Conservation (phyloP, 2,797 vertebrate genomes). For the Cyclopterus lumpus region DNA sequence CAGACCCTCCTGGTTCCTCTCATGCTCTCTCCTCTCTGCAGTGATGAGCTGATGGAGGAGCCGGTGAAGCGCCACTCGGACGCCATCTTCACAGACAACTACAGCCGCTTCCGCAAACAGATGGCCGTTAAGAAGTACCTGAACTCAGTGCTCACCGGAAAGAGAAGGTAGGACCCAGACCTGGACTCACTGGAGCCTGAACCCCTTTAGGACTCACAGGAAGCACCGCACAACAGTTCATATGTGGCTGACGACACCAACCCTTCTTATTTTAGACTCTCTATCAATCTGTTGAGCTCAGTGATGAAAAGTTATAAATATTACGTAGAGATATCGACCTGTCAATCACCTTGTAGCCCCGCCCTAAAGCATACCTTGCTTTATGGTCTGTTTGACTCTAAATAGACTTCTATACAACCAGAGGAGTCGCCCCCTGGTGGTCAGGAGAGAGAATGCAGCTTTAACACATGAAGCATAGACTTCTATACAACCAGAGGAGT, state of each 20-base stretch:
- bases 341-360: too few species aligned
- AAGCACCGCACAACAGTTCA: neutral
- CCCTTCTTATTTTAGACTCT: too few species aligned
- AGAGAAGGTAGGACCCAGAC: slow-evolving; percentile 87
- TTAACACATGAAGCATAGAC: too few species aligned
- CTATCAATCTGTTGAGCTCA: too few species aligned
- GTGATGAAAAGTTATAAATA: too few species aligned
- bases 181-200: neutral
- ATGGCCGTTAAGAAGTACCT: slow-evolving; percentile 98
- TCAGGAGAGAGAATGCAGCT: too few species aligned
- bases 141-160: slow-evolving; percentile 93
- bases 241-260: neutral
- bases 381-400: too few species aligned
- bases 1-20: neutral
- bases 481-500: too few species aligned
- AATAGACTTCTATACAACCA: too few species aligned
- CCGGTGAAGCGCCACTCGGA: slow-evolving; percentile 95
- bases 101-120: slow-evolving; percentile 95
- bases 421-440: too few species aligned
- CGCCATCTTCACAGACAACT: slow-evolving; percentile 96
- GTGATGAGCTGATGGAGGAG: slow-evolving; percentile 87
- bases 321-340: too few species aligned
- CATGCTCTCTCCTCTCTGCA: slow-evolving; percentile 46
- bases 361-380: too few species aligned
- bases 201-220: neutral